These are phyloP conservation scores for Garrulus glandarius DNA, from an alignment of 2,797 vertebrate species.

Conservation along the genomic window DNA sequence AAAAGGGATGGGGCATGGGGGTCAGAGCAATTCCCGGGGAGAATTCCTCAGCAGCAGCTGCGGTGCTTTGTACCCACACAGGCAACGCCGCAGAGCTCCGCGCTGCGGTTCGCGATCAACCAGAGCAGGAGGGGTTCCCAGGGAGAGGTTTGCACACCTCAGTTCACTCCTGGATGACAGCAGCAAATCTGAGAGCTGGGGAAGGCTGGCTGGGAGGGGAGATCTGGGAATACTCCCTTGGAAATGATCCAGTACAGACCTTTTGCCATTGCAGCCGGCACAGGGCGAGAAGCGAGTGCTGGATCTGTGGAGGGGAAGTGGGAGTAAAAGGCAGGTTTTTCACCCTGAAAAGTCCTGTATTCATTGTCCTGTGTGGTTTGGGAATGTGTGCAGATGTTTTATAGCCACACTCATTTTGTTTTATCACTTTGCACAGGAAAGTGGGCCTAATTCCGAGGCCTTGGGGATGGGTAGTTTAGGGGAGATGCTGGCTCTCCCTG, in stretches of 20 bases:
- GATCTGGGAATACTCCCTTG: not conserved
- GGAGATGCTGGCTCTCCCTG: not conserved
- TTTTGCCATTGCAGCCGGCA: not conserved
- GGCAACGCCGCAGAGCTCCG: no score
- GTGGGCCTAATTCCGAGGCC: not conserved
- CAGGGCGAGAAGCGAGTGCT: accelerated
- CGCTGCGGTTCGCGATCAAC: not conserved
- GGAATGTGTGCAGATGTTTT: not conserved
- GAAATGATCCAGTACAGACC: not conserved
- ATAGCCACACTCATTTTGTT: not conserved
- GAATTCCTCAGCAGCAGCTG: not conserved
- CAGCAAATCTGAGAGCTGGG: not conserved
- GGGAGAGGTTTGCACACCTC: not conserved
- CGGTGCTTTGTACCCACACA: not conserved
- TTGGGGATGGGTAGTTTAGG: not conserved
- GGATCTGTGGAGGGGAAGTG: not conserved
- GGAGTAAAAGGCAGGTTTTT: not conserved
- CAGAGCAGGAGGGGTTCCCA: not conserved
- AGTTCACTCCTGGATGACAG: not conserved
- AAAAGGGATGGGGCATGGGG: not conserved
- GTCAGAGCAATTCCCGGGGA: not conserved
- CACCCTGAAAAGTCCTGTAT: not conserved
- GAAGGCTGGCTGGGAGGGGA: not conserved
- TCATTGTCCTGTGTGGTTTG: not conserved
- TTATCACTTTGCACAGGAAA: not conserved